Percentiles rank a stretch among this genome's conserved stretches.
Conservation (phyloP, 2,797 vertebrate species). For the Protonibea diacanthus region DNA sequence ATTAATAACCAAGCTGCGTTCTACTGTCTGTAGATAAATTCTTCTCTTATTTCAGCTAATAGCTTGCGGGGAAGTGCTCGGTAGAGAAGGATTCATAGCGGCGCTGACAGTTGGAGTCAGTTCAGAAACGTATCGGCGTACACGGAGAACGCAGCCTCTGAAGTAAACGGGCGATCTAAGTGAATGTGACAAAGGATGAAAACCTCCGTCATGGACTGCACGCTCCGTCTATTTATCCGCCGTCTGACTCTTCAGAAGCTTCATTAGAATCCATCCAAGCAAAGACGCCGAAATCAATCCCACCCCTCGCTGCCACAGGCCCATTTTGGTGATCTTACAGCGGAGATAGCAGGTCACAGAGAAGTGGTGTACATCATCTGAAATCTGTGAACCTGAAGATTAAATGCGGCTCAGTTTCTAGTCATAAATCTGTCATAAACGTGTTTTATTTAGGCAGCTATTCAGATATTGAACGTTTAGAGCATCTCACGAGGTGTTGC, state of each 20-base stretch:
- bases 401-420: too few species aligned
- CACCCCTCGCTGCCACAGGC: too few species aligned
- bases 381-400: too few species aligned
- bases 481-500: too few species aligned
- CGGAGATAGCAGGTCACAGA: too few species aligned
- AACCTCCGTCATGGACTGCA: not conserved
- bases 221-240: not conserved
- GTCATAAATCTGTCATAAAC: too few species aligned
- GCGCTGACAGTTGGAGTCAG: not conserved
- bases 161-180: conserved; percentile 31
- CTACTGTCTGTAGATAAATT: not conserved
- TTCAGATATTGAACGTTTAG: too few species aligned
- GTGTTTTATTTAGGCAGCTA: too few species aligned
- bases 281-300: not conserved
- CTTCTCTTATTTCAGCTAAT: not conserved
- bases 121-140: not conserved
- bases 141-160: not conserved
- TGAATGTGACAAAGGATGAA: conserved; percentile 38
- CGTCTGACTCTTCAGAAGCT: not conserved
- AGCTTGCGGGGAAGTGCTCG: not conserved
- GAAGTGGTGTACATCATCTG: too few species aligned
- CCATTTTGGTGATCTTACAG: not conserved
- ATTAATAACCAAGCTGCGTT: not conserved
- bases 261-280: not conserved
- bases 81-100: not conserved